Evolutionary conservation across 2,113 vertebrate genomes (phyloP).

Genomic region (Mungos mungo): DNA sequence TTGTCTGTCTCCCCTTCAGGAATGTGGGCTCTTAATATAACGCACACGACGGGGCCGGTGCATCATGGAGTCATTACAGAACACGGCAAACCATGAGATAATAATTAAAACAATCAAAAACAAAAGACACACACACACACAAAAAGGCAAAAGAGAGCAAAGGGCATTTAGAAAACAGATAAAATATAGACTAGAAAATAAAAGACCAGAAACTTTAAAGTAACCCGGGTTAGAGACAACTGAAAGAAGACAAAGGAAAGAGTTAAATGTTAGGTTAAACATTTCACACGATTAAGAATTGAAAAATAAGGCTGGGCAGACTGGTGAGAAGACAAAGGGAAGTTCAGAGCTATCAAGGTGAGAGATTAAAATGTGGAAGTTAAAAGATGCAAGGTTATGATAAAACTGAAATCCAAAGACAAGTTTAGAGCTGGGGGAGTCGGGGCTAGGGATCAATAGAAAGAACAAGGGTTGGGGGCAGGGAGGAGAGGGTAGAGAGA

Average conservation of each 20-base stretch:
- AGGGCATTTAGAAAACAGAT: not conserved
- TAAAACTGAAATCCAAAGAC: not conserved
- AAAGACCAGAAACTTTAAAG: not conserved
- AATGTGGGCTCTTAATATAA: accelerated
- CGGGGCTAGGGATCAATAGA: not conserved
- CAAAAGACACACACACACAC: too few relatives aligned
- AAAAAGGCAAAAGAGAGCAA: not conserved
- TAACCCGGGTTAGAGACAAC: not conserved
- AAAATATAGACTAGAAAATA: not conserved
- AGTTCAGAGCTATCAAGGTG: not conserved
- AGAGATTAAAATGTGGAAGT: conserved; percentile 20
- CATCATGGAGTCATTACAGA: not conserved
- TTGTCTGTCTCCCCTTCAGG: not conserved
- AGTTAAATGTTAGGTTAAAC: not conserved
- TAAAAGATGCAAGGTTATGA: not conserved
- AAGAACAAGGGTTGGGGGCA: not conserved
- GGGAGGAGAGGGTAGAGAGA: not conserved
- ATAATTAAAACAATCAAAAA: not conserved
- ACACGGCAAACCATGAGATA: not conserved
- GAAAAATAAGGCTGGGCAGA: not conserved
- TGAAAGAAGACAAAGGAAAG: not conserved
- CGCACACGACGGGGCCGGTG: accelerated
- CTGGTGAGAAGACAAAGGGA: not conserved
- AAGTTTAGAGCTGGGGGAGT: not conserved
- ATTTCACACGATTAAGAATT: not conserved